A percentile compares a stretch with the other conserved stretches of the same genome.
These are phyloP conservation scores for Drosophila pachea DNA, from an alignment of 1,140 invertebrate species.

Conservation along the genomic window DNA sequence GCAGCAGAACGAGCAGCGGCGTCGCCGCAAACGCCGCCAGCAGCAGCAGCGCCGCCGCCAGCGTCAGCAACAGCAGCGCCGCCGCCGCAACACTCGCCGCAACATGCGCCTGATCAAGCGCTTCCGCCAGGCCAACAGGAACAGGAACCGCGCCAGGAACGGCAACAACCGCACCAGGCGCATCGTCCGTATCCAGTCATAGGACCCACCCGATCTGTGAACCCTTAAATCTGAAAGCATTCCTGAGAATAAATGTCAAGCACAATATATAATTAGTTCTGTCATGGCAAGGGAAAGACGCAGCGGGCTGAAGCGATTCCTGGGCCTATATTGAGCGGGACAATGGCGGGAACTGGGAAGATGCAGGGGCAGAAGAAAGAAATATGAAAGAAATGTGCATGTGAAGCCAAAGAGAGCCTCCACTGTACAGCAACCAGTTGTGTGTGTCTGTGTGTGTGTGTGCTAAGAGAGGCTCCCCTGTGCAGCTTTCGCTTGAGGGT, in stretches of 20 bases:
- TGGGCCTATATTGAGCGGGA: too few relatives aligned
- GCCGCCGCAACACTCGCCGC: conserved; percentile 45
- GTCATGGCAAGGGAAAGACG: too few relatives aligned
- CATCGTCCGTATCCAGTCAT: conserved; percentile 42
- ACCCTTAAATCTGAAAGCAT: neutral
- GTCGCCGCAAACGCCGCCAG: conserved; percentile 55
- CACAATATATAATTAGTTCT: neutral
- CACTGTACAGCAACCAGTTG: too few relatives aligned
- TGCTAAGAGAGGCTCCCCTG: too few relatives aligned
- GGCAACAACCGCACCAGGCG: conserved; percentile 15
- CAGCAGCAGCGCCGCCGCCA: conserved; percentile 55
- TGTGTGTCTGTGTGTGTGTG: too few relatives aligned
- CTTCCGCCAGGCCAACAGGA: conserved; percentile 46
- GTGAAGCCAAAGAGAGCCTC: too few relatives aligned
- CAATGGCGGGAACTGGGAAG: too few relatives aligned
- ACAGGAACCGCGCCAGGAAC: conserved; percentile 39
- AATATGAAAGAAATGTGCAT: too few relatives aligned
- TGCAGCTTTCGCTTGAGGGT: too few relatives aligned
- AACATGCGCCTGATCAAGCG: conserved; percentile 47
- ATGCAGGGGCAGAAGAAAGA: too few relatives aligned
- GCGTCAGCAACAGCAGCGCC: conserved; percentile 54
- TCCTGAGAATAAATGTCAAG: conserved; percentile 4
- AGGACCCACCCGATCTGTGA: neutral
- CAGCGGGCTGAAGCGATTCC: too few relatives aligned
- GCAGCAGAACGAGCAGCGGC: conserved; percentile 39